Evolutionary conservation across 2,113 vertebrate species (phyloP).

Genomic region (Sander lucioperca): DNA sequence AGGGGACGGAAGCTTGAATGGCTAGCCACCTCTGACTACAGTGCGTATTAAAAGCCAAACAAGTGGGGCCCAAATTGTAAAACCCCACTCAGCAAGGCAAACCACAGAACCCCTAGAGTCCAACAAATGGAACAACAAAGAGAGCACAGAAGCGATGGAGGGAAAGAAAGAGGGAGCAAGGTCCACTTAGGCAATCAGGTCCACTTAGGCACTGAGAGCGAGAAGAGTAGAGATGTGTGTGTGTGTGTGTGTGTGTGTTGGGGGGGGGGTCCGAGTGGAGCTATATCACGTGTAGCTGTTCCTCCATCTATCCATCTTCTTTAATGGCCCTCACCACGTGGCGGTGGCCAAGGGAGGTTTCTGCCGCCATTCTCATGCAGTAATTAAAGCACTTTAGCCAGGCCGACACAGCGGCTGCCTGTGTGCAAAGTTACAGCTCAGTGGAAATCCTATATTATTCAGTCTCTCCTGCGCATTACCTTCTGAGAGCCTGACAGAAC

Average conservation of each 20-base stretch:
- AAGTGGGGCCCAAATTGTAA: constrained; percentile 76
- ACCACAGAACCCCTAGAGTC: constrained; percentile 81
- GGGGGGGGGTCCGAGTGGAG: constrained; percentile 57
- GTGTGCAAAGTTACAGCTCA: constrained; percentile 69
- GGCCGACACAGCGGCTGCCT: constrained; percentile 59
- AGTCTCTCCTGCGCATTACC: constrained; percentile 36
- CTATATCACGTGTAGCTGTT: constrained; percentile 54
- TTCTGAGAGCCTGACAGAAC: constrained; percentile 47
- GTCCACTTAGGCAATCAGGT: constrained; percentile 82
- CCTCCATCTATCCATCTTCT: constrained; percentile 76
- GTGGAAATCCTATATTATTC: constrained; percentile 59
- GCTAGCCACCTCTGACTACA: constrained; percentile 57
- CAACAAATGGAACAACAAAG: constrained; percentile 80
- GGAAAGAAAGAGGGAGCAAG: constrained; percentile 71
- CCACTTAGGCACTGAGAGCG: constrained; percentile 80
- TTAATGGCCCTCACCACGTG: constrained; percentile 79
- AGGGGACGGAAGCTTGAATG: constrained; percentile 51
- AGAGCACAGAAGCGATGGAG: constrained; percentile 58
- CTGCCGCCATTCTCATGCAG: constrained; percentile 70
- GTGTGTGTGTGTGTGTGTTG: constrained; percentile 29
- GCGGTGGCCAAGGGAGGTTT: constrained; percentile 60
- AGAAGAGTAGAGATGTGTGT: constrained; percentile 48
- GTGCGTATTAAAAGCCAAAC: constrained; percentile 76
- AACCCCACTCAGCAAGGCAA: constrained; percentile 79
- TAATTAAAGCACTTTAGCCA: constrained; percentile 84